A percentile compares a stretch with the other conserved stretches of the same genome.
Conservation (phyloP, 2,888 invertebrate genomes). For the Amphimallon solstitiale region DNA sequence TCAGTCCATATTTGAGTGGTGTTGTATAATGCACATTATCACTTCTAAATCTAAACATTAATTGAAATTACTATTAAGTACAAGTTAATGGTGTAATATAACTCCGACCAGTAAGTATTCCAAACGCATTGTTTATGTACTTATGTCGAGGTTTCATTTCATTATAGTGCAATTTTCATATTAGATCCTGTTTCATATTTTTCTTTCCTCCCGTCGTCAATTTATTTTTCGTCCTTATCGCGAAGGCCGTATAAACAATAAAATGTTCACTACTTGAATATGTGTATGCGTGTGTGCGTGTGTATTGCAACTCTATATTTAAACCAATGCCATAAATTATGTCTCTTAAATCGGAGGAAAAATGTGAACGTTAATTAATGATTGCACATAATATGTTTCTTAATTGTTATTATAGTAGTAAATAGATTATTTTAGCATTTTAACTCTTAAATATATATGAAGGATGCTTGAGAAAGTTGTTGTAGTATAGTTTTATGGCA, state of each 20-base stretch:
- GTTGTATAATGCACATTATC: not conserved
- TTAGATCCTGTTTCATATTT: constrained; percentile 22
- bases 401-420: no score
- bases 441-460: no score
- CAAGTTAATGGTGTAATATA: not conserved
- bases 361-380: no score
- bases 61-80: constrained; percentile 3
- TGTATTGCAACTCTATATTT: no score
- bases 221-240: constrained; percentile 17
- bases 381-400: no score
- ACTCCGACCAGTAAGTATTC: not conserved
- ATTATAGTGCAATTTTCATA: constrained; percentile 17
- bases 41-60: not conserved
- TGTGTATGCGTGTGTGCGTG: no score
- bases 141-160: not conserved
- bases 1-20: not conserved
- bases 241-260: constrained; percentile 11
- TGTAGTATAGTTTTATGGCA: no score
- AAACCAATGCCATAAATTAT: no score
- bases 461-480: no score
- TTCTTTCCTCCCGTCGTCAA: not conserved
- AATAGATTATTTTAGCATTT: no score
- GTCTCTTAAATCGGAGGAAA: no score
- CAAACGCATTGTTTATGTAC: not conserved
- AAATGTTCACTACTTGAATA: constrained; percentile 1